Evolutionary conservation across 2,113 vertebrate species (phyloP).

Genomic region (Pavo muticus): DNA sequence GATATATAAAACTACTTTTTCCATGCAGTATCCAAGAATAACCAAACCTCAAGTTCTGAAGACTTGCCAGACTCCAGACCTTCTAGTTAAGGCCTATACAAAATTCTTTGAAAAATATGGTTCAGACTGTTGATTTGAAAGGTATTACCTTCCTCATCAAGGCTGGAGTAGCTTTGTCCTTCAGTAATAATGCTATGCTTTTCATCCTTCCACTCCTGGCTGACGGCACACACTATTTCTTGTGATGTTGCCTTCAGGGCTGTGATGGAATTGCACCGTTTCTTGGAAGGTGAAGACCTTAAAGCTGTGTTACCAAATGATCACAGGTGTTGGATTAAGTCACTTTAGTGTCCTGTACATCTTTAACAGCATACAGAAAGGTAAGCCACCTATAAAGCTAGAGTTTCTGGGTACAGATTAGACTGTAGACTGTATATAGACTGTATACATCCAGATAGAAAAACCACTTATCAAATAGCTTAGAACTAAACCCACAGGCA

Average conservation of each 20-base stretch:
- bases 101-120: not conserved
- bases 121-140: not conserved
- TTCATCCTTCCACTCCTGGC: conserved; percentile 86
- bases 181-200: conserved; percentile 84
- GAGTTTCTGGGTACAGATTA: not conserved
- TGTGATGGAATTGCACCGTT: conserved; percentile 90
- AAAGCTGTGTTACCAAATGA: conserved; percentile 80
- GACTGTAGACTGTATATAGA: not conserved
- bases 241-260: conserved; percentile 93
- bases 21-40: not conserved
- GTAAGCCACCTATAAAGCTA: not conserved
- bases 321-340: not conserved
- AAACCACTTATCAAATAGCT: not conserved
- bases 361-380: not conserved
- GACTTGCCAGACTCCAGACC: not conserved
- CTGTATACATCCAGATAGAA: not conserved
- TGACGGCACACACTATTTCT: conserved; percentile 87
- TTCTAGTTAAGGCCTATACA: not conserved
- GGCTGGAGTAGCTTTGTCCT: conserved; percentile 91
- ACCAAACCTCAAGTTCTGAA: not conserved
- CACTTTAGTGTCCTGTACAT: not conserved
- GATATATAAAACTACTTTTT: not conserved
- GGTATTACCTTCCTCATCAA: conserved; percentile 92
- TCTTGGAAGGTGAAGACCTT: conserved; percentile 93
- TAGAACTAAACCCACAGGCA: not conserved